Percentiles rank a stretch among this genome's conserved stretches.
phyloP scores from a whole-genome alignment of 2,113 vertebrate species.

The Geococcyx californianus region DNA sequence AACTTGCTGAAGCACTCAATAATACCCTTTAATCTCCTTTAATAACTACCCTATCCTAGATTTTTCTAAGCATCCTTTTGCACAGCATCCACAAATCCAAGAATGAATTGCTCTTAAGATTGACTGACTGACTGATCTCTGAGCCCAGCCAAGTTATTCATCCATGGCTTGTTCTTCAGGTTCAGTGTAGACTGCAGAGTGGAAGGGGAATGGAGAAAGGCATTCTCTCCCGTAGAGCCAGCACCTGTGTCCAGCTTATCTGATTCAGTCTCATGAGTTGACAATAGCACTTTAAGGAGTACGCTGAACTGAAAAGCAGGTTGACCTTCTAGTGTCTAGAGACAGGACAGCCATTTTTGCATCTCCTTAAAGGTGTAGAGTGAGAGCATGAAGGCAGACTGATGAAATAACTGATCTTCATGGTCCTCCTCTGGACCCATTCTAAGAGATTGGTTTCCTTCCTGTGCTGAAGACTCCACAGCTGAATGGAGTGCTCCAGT shows the following conservation, averaged over 20 bases:
- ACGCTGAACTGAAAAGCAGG: neutral
- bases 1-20: conserved; percentile 69
- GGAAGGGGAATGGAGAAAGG: neutral
- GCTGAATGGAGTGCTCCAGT: too few relatives aligned
- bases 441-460: too few relatives aligned
- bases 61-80: conserved; percentile 72
- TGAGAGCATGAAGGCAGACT: neutral
- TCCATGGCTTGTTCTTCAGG: neutral
- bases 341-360: neutral
- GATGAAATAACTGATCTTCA: neutral
- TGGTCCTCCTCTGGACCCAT: too few relatives aligned
- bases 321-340: neutral
- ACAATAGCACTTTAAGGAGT: neutral
- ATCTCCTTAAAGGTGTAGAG: neutral
- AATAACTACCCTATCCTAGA: conserved; percentile 72
- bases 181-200: neutral
- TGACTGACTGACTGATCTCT: conserved; percentile 68
- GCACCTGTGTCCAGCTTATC: neutral
- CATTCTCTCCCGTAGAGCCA: neutral
- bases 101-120: conserved; percentile 66
- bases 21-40: conserved; percentile 81
- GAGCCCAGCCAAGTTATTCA: conserved; percentile 60
- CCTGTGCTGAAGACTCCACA: too few relatives aligned
- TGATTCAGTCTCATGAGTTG: neutral
- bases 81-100: conserved; percentile 70